These are phyloP conservation scores for Bradypodion ventrale DNA, from an alignment of 2,797 vertebrate genomes.

Conservation along the genomic window DNA sequence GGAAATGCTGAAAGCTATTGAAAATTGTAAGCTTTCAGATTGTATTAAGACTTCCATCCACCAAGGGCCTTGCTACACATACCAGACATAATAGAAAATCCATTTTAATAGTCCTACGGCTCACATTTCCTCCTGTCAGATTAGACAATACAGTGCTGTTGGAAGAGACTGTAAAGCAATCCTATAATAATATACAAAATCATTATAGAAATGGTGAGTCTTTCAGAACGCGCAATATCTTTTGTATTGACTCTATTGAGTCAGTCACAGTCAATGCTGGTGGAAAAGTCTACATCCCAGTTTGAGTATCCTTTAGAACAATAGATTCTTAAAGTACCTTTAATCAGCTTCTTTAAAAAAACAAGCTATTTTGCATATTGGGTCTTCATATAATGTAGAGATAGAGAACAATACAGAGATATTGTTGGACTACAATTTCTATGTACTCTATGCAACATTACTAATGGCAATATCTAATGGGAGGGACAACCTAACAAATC, in stretches of 20 bases:
- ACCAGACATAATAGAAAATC: constrained; percentile 59
- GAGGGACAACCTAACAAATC: neutral
- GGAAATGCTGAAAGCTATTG: constrained; percentile 38
- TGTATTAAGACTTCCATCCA: constrained; percentile 49
- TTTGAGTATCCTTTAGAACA: neutral
- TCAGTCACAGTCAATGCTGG: neutral
- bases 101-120: constrained; percentile 66
- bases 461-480: neutral
- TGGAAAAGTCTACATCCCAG: neutral
- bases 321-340: neutral
- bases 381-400: neutral
- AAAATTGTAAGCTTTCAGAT: constrained; percentile 55
- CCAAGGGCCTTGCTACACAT: constrained; percentile 64
- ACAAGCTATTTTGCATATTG: neutral
- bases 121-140: constrained; percentile 61
- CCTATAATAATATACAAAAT: neutral
- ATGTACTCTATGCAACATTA: neutral
- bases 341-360: neutral
- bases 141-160: constrained; percentile 34
- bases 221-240: neutral
- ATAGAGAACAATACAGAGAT: neutral
- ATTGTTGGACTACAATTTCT: neutral
- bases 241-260: neutral
- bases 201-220: neutral
- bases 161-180: constrained; percentile 17